Base-by-base conservation (phyloP, 2,888 invertebrate genomes). In the Drepana falcataria region DNA sequence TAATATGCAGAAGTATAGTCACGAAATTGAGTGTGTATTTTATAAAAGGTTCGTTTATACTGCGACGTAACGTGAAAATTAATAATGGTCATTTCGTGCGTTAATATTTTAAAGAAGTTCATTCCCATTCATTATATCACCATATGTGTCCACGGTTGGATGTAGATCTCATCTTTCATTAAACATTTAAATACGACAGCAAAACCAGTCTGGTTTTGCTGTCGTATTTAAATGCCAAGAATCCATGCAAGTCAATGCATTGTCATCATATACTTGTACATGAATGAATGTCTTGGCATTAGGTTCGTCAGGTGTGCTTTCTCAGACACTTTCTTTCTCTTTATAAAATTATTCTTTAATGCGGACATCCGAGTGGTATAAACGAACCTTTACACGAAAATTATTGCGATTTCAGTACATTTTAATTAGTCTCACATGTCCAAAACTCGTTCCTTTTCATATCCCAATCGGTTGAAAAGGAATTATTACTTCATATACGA, bases 11-110 rank as follows among this genome's bases (percentile, higher is more conserved):
- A 21, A 21, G 1, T 44, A 3, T 44, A 44, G 7, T 0, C 7
- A 7, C 5, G 41, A 44, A 44, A 7, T 44, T 9, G 2, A 9
- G 9, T 44, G 9, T 44, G 44, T 44, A 6, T 44, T 44, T 44
- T 44, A 44, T 9, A 44, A 44, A 44, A 44, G 44, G 48, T 59
- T 57, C 56, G 60, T 56, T 55, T 60, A 53, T 54, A 9, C 44
- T 9, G 9, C 44, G 44, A 44, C 44, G 41, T 41, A 41, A 21
- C 21, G n/a, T n/a, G n/a, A n/a, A n/a, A n/a, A n/a, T n/a, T n/a
- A n/a, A n/a, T n/a, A 4, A 40, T 40, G 2, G 40, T 2, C 5
- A 9, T 44, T 44, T 44, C 7, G 44, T 44, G 7, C 44, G 44
- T 44, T 44, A 44, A 9, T 44, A 3, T 9, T 44, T 44, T 44